Evolutionary conservation across 2,113 vertebrate genomes (phyloP).

Genomic region (Paedocypris sp.): DNA sequence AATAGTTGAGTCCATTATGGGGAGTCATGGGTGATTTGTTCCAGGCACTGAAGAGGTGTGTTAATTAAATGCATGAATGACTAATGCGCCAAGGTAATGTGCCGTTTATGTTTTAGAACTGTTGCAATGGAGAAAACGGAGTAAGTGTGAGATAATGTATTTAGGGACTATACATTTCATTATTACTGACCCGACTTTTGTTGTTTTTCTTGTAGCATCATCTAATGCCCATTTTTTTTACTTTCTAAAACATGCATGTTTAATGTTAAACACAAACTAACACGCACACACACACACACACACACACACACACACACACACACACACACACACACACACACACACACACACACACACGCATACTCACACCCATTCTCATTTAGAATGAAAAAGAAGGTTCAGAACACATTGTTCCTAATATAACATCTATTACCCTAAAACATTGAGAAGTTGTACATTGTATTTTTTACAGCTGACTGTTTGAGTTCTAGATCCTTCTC

Average conservation of each 20-base stretch:
- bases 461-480: no score
- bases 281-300: no score
- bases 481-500: no score
- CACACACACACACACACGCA: no score
- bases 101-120: conserved; percentile 1
- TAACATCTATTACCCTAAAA: no score
- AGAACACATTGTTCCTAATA: no score
- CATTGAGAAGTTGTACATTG: no score
- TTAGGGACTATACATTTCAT: conserved; percentile 34
- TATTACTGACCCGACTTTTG: conserved; percentile 25
- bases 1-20: conserved; percentile 14
- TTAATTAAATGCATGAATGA: conserved; percentile 25
- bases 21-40: conserved; percentile 20
- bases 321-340: no score
- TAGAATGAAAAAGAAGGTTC: no score
- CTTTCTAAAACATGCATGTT: conserved; percentile 28
- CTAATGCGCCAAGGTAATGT: conserved; percentile 24
- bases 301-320: no score
- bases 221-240: neutral
- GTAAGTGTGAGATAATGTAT: conserved; percentile 21
- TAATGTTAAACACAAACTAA: neutral
- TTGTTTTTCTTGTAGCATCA: conserved; percentile 34
- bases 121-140: neutral
- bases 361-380: no score
- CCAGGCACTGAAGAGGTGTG: conserved; percentile 17